phyloP scores from a whole-genome alignment of 2,888 invertebrate genomes.

The Julus scandinavius region DNA sequence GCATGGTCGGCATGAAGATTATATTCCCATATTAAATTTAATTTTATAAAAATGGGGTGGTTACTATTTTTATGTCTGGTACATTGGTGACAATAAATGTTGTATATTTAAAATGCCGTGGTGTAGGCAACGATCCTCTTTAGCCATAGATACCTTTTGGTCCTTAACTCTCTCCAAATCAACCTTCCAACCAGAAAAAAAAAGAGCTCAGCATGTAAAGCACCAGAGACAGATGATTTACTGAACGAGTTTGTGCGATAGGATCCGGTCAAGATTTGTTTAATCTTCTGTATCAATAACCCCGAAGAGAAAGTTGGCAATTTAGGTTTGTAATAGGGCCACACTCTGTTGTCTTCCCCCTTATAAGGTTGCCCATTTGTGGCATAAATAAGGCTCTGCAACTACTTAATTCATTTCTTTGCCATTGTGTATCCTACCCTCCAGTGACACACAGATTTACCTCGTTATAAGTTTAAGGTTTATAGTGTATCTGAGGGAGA shows the following conservation, averaged over 20 bases:
- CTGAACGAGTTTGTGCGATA: background rate
- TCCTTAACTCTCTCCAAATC: no score
- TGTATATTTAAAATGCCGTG: no score
- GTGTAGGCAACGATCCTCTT: no score
- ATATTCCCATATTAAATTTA: no score
- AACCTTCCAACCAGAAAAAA: no score
- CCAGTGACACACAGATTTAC: background rate
- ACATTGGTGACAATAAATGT: no score
- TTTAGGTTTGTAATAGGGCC: background rate
- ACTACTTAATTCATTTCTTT: background rate
- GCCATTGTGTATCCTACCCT: background rate
- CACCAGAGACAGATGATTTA: background rate
- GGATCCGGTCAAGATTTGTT: background rate
- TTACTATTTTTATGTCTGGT: no score
- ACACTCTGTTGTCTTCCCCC: background rate
- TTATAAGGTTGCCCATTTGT: background rate
- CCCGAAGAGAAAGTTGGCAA: background rate
- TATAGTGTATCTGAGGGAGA: background rate
- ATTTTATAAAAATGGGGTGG: no score
- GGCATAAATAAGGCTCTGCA: background rate
- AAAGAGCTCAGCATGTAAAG: background rate
- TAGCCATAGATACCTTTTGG: no score
- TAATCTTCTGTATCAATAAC: background rate
- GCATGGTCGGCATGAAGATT: no score
- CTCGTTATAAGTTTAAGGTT: constrained; percentile 1